phyloP scores from a whole-genome alignment of 2,113 vertebrate species.

The Siniperca chuatsi region DNA sequence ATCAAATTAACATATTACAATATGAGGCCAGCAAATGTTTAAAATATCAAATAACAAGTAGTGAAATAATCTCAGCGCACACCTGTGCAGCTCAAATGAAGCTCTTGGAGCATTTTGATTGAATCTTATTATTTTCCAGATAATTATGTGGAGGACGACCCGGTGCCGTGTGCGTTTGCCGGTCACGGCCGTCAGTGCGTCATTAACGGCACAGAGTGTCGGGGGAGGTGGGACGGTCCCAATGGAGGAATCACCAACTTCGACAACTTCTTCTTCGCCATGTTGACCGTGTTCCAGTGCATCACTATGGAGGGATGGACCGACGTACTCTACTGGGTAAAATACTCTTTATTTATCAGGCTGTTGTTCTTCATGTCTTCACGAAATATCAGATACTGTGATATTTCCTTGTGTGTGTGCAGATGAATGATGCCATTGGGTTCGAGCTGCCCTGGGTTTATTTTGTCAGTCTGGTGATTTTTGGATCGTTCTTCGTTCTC shows the following conservation, averaged over 20 bases:
- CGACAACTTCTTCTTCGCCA: constrained; percentile 96
- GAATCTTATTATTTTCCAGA: constrained; percentile 69
- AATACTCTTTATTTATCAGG: neutral
- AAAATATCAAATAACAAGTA: too few species aligned
- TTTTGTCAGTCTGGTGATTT: constrained; percentile 94
- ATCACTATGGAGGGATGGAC: constrained; percentile 97
- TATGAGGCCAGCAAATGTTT: too few species aligned
- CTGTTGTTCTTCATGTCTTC: neutral
- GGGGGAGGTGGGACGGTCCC: constrained; percentile 90
- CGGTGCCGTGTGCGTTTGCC: constrained; percentile 88
- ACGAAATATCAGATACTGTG: neutral
- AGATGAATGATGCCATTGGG: constrained; percentile 96
- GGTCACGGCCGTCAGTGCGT: constrained; percentile 88
- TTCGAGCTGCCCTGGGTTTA: constrained; percentile 94
- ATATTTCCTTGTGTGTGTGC: neutral
- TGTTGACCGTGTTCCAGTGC: constrained; percentile 94
- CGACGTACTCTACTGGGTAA: constrained; percentile 92
- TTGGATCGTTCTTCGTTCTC: constrained; percentile 95
- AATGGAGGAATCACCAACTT: constrained; percentile 95
- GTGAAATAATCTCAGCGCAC: too few species aligned
- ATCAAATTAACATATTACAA: too few species aligned
- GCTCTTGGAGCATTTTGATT: too few species aligned
- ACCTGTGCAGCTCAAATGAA: too few species aligned
- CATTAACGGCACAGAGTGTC: constrained; percentile 88
- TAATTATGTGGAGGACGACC: constrained; percentile 89